A percentile compares a stretch with the other conserved stretches of the same genome.
phyloP scores from a whole-genome alignment of 2,797 vertebrate genomes.

The Mareca strepera region DNA sequence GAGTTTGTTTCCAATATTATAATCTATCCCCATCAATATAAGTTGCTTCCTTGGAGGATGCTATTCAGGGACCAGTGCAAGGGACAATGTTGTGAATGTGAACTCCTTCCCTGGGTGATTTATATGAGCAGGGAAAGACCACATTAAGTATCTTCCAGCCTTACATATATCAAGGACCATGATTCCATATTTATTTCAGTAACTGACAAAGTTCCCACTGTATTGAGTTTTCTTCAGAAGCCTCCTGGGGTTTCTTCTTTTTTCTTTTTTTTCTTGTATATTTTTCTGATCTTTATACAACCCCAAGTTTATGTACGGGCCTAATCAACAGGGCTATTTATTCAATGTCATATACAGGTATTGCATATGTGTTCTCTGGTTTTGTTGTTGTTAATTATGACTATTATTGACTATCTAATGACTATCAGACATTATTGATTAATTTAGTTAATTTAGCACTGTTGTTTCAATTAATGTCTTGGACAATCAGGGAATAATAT shows the following conservation, averaged over 20 bases:
- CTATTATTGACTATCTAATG: background rate
- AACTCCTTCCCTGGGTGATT: background rate
- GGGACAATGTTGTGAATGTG: background rate
- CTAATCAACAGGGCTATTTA: background rate
- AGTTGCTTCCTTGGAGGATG: background rate
- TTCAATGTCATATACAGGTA: background rate
- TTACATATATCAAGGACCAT: rapidly evolving
- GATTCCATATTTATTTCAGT: background rate
- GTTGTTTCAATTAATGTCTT: background rate
- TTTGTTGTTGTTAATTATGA: background rate
- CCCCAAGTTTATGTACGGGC: background rate
- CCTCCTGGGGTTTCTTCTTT: background rate
- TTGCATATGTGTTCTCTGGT: background rate
- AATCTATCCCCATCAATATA: background rate
- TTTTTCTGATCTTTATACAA: background rate
- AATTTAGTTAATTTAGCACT: background rate
- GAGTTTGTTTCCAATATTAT: background rate
- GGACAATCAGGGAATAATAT: background rate
- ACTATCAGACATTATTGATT: background rate
- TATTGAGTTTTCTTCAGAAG: background rate
- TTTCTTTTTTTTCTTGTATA: background rate
- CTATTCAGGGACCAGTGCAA: background rate
- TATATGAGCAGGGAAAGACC: background rate
- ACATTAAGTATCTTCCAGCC: background rate
- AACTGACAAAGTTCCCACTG: background rate